Conservation (phyloP, 2,888 invertebrate genomes). For the Mesoligia furuncula region DNA sequence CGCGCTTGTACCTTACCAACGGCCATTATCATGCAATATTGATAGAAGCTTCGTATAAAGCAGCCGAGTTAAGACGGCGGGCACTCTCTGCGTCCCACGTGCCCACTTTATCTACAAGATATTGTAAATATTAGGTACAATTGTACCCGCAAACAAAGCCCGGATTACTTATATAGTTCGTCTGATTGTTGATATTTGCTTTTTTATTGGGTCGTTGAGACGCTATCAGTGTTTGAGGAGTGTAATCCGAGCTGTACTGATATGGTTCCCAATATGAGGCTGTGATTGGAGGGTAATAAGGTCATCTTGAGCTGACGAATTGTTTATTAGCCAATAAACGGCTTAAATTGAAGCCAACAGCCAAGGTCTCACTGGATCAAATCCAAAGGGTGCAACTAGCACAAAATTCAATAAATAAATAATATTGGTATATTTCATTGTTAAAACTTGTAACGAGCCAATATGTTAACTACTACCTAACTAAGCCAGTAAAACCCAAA, state of each 20-base stretch:
- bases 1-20: conserved; percentile 62
- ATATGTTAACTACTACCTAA: background rate
- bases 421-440: background rate
- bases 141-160: conserved; percentile 75
- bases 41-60: conserved; percentile 79
- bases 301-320: conserved; percentile 17
- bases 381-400: background rate
- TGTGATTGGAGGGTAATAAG: conserved; percentile 43
- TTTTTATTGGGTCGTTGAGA: conserved; percentile 80
- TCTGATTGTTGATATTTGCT: conserved; percentile 79
- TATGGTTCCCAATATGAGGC: conserved; percentile 31
- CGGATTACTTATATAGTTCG: conserved; percentile 70
- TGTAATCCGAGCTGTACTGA: conserved; percentile 61
- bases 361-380: background rate
- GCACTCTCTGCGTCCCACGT: conserved; percentile 76
- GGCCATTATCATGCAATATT: conserved; percentile 79
- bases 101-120: conserved; percentile 78
- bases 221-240: conserved; percentile 69
- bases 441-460: conserved; percentile 2
- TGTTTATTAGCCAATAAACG: conserved; percentile 6
- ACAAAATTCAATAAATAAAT: background rate
- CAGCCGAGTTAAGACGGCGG: conserved; percentile 75
- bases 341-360: background rate
- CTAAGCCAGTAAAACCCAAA: conserved; percentile 28
- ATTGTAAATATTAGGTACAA: conserved; percentile 81